phyloP scores from a whole-genome alignment of 1,140 invertebrate genomes.

The Portunus trituberculatus region DNA sequence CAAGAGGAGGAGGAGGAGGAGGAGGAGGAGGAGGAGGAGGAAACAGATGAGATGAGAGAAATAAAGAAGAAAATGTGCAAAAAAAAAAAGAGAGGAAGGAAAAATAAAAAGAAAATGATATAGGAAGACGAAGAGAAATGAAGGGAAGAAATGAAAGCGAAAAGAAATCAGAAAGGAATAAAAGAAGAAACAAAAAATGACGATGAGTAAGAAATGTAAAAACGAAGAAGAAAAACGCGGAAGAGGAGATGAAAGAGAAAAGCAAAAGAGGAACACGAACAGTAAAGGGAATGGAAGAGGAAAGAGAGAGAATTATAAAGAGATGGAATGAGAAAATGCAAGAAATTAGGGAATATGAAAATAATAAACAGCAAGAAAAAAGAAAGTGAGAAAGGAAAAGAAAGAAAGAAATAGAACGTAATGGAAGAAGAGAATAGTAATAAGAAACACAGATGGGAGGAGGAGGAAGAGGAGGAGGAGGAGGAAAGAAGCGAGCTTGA shows the following conservation, averaged over 20 bases:
- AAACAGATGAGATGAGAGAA: not conserved
- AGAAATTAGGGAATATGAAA: no score
- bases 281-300: not conserved
- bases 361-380: no score
- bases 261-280: not conserved
- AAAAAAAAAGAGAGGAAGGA: no score
- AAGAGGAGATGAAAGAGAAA: not conserved
- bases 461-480: slow-evolving; percentile 15
- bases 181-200: not conserved
- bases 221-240: not conserved
- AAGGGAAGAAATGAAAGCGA: not conserved
- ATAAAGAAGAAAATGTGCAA: no score
- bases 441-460: not conserved
- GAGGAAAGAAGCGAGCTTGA: not conserved
- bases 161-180: not conserved
- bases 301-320: not conserved
- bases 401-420: not conserved
- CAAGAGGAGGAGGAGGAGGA: not conserved
- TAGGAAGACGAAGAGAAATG: no score
- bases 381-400: not conserved
- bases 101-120: no score
- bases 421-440: not conserved
- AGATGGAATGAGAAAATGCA: no score
- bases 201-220: no score
- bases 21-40: not conserved